phyloP scores from a whole-genome alignment of 1,140 invertebrate species.

The Drosophila melanogaster region DNA sequence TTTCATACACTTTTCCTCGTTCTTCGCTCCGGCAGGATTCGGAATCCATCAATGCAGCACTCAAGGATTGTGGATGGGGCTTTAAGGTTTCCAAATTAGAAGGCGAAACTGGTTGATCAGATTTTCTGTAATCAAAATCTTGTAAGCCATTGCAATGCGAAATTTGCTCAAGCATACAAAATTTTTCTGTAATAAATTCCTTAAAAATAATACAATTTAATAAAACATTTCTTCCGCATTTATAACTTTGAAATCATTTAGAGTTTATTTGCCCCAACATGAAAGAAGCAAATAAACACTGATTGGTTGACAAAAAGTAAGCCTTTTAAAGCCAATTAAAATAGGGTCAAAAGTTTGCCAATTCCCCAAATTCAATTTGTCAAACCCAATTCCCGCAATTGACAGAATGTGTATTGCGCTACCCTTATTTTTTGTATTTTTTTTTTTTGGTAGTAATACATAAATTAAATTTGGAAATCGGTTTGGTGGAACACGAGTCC shows the following conservation, averaged over 20 bases:
- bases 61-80: not conserved
- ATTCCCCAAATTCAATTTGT: conserved; percentile 29
- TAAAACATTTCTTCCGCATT: not conserved
- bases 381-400: conserved; percentile 17
- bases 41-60: conserved; percentile 37
- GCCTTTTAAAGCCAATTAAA: conserved; percentile 36
- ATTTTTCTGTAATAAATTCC: too few relatives aligned
- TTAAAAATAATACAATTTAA: too few relatives aligned
- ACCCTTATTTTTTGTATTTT: not conserved
- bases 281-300: not conserved
- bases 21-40: conserved; percentile 1
- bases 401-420: conserved; percentile 12
- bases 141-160: too few relatives aligned
- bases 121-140: too few relatives aligned
- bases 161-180: too few relatives aligned
- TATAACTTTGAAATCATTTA: not conserved
- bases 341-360: conserved; percentile 10
- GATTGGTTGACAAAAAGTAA: conserved; percentile 17
- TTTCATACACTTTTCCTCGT: conserved; percentile 18
- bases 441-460: not conserved
- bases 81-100: conserved; percentile 12
- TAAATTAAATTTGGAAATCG: conserved; percentile 35
- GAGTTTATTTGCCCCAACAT: not conserved
- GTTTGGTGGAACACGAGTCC: conserved; percentile 9
- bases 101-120: not conserved